These are phyloP conservation scores for Leptinotarsa rubiginosa DNA, from an alignment of 2,888 invertebrate species.

Conservation along the genomic window DNA sequence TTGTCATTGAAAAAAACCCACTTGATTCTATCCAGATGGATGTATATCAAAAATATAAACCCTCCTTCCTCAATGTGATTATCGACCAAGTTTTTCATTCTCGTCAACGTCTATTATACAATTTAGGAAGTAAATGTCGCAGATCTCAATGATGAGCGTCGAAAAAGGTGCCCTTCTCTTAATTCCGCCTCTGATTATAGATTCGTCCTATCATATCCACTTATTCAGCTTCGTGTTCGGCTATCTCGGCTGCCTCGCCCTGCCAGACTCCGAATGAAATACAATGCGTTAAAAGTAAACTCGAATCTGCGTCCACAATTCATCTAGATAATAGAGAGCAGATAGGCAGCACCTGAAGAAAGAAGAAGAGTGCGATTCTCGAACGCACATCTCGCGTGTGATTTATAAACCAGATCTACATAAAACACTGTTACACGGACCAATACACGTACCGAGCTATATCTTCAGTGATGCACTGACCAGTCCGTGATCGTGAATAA, in stretches of 20 bases:
- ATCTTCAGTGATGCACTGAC: slow-evolving; percentile 20
- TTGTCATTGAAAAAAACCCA: no score
- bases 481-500: slow-evolving; percentile 24
- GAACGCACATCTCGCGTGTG: slow-evolving; percentile 27
- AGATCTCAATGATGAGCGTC: no score
- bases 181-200: neutral
- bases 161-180: no score
- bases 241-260: slow-evolving; percentile 19
- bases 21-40: no score
- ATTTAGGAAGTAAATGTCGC: no score
- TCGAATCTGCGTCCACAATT: slow-evolving; percentile 24
- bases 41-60: no score
- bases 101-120: no score
- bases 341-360: slow-evolving; percentile 20
- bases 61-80: no score
- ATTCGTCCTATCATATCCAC: slow-evolving; percentile 4
- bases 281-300: slow-evolving; percentile 29
- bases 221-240: neutral
- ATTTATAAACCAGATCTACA: slow-evolving; percentile 35
- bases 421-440: slow-evolving; percentile 34
- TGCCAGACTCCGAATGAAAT: slow-evolving; percentile 8
- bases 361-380: slow-evolving; percentile 25
- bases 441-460: slow-evolving; percentile 28
- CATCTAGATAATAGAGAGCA: slow-evolving; percentile 29
- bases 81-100: no score